Percentiles rank a stretch among this genome's conserved stretches.
Conservation (phyloP, 64 coral and sea anemone species). For the Trachythela sp. region DNA sequence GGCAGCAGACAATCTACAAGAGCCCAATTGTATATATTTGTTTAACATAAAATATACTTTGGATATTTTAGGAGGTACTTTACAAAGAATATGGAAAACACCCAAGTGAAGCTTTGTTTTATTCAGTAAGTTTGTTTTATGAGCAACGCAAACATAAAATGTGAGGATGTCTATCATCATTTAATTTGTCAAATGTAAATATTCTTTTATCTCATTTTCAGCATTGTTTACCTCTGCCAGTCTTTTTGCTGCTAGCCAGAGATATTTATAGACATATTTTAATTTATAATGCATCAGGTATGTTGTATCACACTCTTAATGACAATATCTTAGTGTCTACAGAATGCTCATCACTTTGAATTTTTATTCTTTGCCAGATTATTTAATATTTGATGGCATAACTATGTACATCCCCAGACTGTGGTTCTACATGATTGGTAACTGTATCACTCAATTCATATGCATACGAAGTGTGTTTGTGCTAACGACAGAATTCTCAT, state of each 20-base stretch:
- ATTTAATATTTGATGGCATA: slow-evolving; percentile 36
- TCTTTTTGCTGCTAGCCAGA: slow-evolving; percentile 58
- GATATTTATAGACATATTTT: slow-evolving; percentile 77
- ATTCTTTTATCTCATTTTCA: background rate
- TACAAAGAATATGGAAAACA: slow-evolving; percentile 84
- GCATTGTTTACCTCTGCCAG: slow-evolving; percentile 79
- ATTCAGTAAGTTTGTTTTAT: slow-evolving; percentile 59
- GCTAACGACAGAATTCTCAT: slow-evolving; percentile 82
- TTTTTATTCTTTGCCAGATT: background rate
- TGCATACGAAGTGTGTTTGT: slow-evolving; percentile 82
- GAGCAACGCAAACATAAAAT: background rate
- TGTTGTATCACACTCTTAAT: background rate
- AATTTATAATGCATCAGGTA: slow-evolving; percentile 85
- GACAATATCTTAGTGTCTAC: background rate
- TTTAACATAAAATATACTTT: too few relatives aligned
- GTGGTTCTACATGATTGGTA: slow-evolving; percentile 75
- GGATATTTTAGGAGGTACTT: slow-evolving; percentile 68
- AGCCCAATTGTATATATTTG: too few relatives aligned
- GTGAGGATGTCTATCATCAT: too few relatives aligned
- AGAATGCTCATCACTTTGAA: too few relatives aligned
- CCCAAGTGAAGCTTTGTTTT: slow-evolving; percentile 76
- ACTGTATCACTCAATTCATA: slow-evolving; percentile 76
- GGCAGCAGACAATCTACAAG: too few relatives aligned
- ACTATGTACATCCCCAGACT: slow-evolving; percentile 62
- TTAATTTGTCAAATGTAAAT: background rate